phyloP scores from a whole-genome alignment of 2,113 vertebrate species.

The Corythoichthys haematopterus region DNA sequence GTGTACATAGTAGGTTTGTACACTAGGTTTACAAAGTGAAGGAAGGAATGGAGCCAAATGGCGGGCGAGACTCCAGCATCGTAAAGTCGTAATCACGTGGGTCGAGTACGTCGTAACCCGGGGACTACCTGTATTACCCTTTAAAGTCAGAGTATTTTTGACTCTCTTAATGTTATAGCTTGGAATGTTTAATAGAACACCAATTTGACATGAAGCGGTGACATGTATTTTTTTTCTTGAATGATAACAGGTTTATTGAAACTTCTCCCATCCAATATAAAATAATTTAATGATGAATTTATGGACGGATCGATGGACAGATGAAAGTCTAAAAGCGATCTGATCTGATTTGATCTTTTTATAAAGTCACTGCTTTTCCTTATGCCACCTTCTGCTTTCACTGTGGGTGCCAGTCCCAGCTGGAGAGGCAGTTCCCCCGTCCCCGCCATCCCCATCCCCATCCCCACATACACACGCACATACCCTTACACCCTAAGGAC shows the following conservation, averaged over 20 bases:
- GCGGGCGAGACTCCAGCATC: too few species aligned
- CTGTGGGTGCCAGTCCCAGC: slow-evolving; percentile 48
- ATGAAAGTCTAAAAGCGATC: not conserved
- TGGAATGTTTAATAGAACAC: not conserved
- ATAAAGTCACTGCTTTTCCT: slow-evolving; percentile 20
- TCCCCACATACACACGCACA: slow-evolving; percentile 10
- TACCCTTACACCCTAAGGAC: slow-evolving; percentile 35
- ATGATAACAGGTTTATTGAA: too few species aligned
- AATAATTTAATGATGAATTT: too few species aligned
- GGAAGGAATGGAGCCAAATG: too few species aligned
- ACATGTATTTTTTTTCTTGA: not conserved
- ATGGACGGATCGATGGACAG: too few species aligned
- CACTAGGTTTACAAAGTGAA: too few species aligned
- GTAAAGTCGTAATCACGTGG: too few species aligned
- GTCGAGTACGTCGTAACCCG: too few species aligned
- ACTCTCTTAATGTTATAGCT: not conserved
- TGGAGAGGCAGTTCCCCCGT: slow-evolving; percentile 36
- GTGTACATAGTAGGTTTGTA: too few species aligned
- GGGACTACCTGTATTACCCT: too few species aligned
- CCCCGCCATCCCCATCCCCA: not conserved
- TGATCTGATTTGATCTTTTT: slow-evolving; percentile 47
- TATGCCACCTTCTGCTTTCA: not conserved
- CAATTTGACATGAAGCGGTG: not conserved
- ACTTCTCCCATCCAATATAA: too few species aligned
- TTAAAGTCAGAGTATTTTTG: too few species aligned